A percentile compares a stretch with the other conserved stretches of the same genome.
Conservation (phyloP, 1,140 invertebrate genomes). For the Eriosoma lanigerum region DNA sequence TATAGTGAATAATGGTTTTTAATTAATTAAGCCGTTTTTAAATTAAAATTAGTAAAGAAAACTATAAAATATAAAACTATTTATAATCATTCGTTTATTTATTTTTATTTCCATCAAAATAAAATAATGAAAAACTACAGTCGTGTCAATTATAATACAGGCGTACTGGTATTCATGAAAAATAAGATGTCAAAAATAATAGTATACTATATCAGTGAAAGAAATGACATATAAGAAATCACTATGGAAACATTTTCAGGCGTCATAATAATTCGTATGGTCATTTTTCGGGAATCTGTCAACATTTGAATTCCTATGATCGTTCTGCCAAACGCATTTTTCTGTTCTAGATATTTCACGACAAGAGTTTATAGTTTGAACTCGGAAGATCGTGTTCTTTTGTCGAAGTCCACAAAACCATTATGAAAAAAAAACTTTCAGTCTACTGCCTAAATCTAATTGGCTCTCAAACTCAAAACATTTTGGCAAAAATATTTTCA, state of each 20-base stretch:
- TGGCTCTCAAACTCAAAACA: background rate
- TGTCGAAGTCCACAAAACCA: background rate
- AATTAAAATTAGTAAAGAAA: too few relatives aligned
- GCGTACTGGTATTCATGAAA: background rate
- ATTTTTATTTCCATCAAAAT: too few relatives aligned
- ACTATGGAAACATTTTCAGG: background rate
- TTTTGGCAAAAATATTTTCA: background rate
- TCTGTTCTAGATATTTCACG: slow-evolving; percentile 1
- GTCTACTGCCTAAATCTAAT: slow-evolving; percentile 22
- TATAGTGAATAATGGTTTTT: too few relatives aligned
- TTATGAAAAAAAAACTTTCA: slow-evolving; percentile 13
- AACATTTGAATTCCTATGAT: slow-evolving; percentile 14
- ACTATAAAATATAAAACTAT: too few relatives aligned
- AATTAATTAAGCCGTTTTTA: too few relatives aligned
- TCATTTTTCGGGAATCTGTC: slow-evolving; percentile 20
- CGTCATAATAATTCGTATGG: background rate
- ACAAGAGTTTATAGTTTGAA: slow-evolving; percentile 5
- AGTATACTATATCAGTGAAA: too few relatives aligned
- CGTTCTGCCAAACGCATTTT: background rate
- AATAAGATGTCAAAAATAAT: slow-evolving; percentile 22
- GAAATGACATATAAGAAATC: slow-evolving; percentile 2
- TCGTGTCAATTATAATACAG: background rate
- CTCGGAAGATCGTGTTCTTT: background rate
- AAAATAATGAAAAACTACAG: slow-evolving; percentile 1
- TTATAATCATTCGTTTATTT: too few relatives aligned